These are phyloP conservation scores for Eubasilissa regina DNA, from an alignment of 1,140 invertebrate genomes.

Conservation along the genomic window DNA sequence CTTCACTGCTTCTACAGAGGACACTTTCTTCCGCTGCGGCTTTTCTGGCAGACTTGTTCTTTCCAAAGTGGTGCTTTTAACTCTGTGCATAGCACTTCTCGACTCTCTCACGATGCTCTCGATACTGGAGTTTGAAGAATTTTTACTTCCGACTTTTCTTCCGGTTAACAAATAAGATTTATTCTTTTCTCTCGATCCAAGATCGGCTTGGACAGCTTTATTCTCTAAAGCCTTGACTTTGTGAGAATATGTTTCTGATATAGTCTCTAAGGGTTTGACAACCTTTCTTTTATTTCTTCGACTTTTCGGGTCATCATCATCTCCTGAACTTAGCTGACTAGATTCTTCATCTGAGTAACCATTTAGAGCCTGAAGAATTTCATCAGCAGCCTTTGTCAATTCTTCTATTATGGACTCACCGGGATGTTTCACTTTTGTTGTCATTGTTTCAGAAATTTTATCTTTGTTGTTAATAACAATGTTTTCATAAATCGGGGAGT, in stretches of 20 bases:
- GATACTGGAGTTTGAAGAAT: slow-evolving; percentile 67
- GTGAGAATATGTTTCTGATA: slow-evolving; percentile 67
- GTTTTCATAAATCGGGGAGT: slow-evolving; percentile 54
- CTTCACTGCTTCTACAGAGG: slow-evolving; percentile 64
- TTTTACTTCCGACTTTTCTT: slow-evolving; percentile 47
- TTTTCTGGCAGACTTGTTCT: slow-evolving; percentile 56
- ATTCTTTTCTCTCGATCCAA: slow-evolving; percentile 36
- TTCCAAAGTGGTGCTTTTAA: slow-evolving; percentile 56
- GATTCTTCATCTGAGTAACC: slow-evolving; percentile 72
- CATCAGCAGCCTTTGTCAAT: slow-evolving; percentile 71
- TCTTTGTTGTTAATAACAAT: slow-evolving; percentile 9
- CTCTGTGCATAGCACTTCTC: slow-evolving; percentile 33
- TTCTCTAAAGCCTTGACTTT: slow-evolving; percentile 55
- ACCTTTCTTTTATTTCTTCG: slow-evolving; percentile 33
- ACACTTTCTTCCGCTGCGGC: slow-evolving; percentile 55
- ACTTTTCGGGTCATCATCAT: slow-evolving; percentile 59
- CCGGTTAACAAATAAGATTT: slow-evolving; percentile 24
- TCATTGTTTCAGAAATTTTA: background rate
- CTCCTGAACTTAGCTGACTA: slow-evolving; percentile 62
- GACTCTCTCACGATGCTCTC: slow-evolving; percentile 64
- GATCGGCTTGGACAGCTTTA: slow-evolving; percentile 53
- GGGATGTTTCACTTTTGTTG: slow-evolving; percentile 52
- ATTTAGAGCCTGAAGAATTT: slow-evolving; percentile 71
- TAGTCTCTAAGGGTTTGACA: slow-evolving; percentile 64
- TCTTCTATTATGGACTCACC: slow-evolving; percentile 69